A percentile compares a stretch with the other conserved stretches of the same genome.
Evolutionary conservation across 2,797 vertebrate genomes (phyloP).

Genomic region (Sebastes cheni): DNA sequence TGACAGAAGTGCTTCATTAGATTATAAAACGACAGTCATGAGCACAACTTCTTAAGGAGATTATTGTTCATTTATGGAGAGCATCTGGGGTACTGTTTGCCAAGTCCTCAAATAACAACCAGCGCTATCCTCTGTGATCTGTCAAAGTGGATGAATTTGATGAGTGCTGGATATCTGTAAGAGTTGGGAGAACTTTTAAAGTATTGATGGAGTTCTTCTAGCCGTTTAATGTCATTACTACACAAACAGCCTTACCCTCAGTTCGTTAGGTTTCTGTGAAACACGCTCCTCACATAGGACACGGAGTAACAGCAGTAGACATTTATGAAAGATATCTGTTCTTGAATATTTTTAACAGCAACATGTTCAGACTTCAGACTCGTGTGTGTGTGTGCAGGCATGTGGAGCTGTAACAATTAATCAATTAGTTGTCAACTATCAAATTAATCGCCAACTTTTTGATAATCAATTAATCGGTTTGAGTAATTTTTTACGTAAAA

Average conservation of each 20-base stretch:
- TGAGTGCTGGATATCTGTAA: not conserved
- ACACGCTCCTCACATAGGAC: not conserved
- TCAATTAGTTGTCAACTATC: too few species aligned
- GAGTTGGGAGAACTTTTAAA: not conserved
- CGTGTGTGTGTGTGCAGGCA: too few species aligned
- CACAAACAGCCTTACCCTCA: not conserved
- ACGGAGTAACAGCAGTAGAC: too few species aligned
- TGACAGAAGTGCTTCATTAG: slow-evolving; percentile 60
- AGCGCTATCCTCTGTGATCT: slow-evolving; percentile 19
- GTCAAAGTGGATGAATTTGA: slow-evolving; percentile 33
- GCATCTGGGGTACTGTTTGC: slow-evolving; percentile 29
- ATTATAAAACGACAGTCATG: slow-evolving; percentile 45
- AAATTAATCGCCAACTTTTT: too few species aligned
- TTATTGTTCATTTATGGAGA: slow-evolving; percentile 52
- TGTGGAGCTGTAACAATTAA: too few species aligned
- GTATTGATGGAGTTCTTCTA: not conserved
- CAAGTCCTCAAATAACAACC: slow-evolving; percentile 33
- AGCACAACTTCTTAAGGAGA: slow-evolving; percentile 47
- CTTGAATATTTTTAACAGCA: too few species aligned
- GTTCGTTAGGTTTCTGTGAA: not conserved
- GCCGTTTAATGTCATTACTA: not conserved
- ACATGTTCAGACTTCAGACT: too few species aligned
- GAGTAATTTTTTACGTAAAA: too few species aligned
- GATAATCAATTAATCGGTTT: too few species aligned
- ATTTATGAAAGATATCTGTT: too few species aligned